Percentiles rank a stretch among this genome's conserved stretches.
Conservation (phyloP, 2,888 invertebrate genomes). For the Yponomeuta sedellus region DNA sequence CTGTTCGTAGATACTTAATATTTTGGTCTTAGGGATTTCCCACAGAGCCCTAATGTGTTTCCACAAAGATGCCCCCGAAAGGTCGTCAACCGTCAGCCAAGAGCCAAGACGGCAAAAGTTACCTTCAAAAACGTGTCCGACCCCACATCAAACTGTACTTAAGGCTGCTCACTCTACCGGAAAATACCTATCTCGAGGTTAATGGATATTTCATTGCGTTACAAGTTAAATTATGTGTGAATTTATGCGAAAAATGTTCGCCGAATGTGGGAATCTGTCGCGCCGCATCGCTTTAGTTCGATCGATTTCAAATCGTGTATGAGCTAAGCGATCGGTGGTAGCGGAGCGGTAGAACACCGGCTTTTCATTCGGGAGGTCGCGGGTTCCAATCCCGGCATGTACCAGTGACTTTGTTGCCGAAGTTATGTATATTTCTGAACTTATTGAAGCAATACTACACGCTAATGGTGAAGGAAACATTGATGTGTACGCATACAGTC, state of each 20-base stretch:
- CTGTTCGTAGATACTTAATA: too few relatives aligned
- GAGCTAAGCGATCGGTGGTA: too few relatives aligned
- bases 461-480: too few relatives aligned
- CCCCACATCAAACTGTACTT: slow-evolving; percentile 26
- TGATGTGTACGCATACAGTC: too few relatives aligned
- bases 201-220: slow-evolving; percentile 72
- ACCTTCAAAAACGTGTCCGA: slow-evolving; percentile 40
- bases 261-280: not conserved
- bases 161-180: slow-evolving; percentile 51
- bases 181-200: slow-evolving; percentile 70
- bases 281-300: not conserved
- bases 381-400: too few relatives aligned
- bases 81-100: not conserved
- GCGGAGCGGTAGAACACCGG: too few relatives aligned
- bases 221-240: slow-evolving; percentile 69
- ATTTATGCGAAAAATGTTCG: slow-evolving; percentile 39
- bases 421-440: too few relatives aligned
- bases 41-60: not conserved
- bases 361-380: too few relatives aligned
- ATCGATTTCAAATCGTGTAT: not conserved
- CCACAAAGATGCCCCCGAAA: not conserved
- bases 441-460: too few relatives aligned
- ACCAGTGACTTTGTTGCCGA: too few relatives aligned
- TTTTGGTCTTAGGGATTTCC: too few relatives aligned
- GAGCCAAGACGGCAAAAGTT: slow-evolving; percentile 30